Evolutionary conservation across 2,888 invertebrate genomes (phyloP).

Genomic region (Abrostola triplasia): DNA sequence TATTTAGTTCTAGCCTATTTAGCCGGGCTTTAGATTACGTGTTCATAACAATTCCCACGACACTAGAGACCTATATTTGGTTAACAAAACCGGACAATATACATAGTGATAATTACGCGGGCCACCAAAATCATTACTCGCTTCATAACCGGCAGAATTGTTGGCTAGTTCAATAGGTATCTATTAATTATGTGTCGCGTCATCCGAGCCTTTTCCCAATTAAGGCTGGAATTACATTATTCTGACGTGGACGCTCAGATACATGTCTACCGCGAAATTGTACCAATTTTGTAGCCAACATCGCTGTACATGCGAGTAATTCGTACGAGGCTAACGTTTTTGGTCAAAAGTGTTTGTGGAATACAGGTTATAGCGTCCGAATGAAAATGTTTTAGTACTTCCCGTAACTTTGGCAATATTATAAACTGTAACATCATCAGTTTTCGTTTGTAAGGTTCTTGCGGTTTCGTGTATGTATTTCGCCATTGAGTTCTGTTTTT

Average conservation of each 20-base stretch:
- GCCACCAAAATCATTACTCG: constrained; percentile 1
- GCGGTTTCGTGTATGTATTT: neutral
- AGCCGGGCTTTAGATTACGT: neutral
- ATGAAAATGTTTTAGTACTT: constrained; percentile 27
- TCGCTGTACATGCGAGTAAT: constrained; percentile 19
- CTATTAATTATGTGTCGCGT: constrained; percentile 30
- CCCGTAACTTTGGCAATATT: neutral
- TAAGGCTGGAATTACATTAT: constrained; percentile 50
- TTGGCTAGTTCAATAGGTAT: constrained; percentile 32
- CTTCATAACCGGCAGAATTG: constrained; percentile 9
- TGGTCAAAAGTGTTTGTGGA: constrained; percentile 15
- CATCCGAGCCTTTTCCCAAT: constrained; percentile 50
- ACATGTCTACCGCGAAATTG: constrained; percentile 41
- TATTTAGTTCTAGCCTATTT: neutral
- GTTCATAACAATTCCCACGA: neutral
- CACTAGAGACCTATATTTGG: neutral
- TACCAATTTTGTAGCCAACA: constrained; percentile 41
- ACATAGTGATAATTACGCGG: neutral
- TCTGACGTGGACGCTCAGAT: constrained; percentile 19
- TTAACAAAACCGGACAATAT: neutral
- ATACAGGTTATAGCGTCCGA: constrained; percentile 13
- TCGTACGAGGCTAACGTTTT: constrained; percentile 19
- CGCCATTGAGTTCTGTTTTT: neutral
- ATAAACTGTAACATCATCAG: neutral
- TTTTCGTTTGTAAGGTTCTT: neutral